phyloP scores from a whole-genome alignment of 2,113 vertebrate species.

The Sisor rabdophorus region DNA sequence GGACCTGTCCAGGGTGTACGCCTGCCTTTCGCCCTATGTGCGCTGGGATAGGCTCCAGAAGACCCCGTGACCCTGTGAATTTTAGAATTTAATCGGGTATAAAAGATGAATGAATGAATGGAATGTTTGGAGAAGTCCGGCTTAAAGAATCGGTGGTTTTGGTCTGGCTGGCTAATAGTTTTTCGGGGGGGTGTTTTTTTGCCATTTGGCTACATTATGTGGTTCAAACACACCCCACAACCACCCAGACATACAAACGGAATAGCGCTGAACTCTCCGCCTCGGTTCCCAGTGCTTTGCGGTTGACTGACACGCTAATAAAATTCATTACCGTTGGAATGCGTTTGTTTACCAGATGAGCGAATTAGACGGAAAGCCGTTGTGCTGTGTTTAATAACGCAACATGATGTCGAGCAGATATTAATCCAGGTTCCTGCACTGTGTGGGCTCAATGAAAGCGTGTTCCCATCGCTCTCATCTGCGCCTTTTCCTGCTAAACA shows the following conservation, averaged over 20 bases:
- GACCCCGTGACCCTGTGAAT: too few species aligned
- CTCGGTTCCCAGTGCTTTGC: conserved; percentile 1
- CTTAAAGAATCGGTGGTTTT: neutral
- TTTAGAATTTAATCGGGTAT: too few species aligned
- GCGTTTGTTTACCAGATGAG: conserved; percentile 25
- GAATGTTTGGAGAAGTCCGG: neutral
- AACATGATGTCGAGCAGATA: conserved; percentile 30
- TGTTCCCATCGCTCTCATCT: conserved; percentile 23
- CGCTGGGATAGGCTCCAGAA: too few species aligned
- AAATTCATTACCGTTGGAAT: conserved; percentile 30
- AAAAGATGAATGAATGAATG: too few species aligned
- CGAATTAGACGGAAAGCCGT: conserved; percentile 24
- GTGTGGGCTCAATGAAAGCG: neutral
- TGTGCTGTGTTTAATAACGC: conserved; percentile 34
- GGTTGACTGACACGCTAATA: conserved; percentile 30
- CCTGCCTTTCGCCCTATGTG: too few species aligned
- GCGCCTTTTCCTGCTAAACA: neutral
- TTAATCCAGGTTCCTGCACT: conserved; percentile 30
- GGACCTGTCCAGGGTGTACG: too few species aligned
- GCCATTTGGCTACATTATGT: neutral
- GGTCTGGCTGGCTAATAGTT: neutral
- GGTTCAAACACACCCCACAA: neutral
- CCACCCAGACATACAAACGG: neutral
- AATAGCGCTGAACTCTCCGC: neutral
- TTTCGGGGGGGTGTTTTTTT: neutral